Percentiles rank a stretch among this genome's conserved stretches.
Evolutionary conservation across 2,888 invertebrate species (phyloP).

Genomic region (Pterostichus niger): DNA sequence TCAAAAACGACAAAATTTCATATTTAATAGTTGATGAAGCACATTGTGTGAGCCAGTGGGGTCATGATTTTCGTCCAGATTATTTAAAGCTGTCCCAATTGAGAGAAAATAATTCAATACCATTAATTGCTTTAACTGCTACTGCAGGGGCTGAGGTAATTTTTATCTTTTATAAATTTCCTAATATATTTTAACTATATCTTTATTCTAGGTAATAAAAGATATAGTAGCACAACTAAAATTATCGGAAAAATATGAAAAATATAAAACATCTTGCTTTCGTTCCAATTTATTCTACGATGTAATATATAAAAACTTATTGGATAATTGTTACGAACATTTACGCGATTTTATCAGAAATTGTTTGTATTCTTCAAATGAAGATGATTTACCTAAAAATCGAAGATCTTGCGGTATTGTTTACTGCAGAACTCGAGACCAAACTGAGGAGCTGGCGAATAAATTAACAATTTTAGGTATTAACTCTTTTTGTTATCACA

Average conservation of each 20-base stretch:
- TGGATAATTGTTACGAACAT: conserved; percentile 90
- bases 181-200: conserved; percentile 37
- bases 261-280: conserved; percentile 93
- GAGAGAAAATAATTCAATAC: conserved; percentile 83
- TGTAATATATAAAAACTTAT: conserved; percentile 91
- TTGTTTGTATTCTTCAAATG: conserved; percentile 82
- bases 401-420: conserved; percentile 88
- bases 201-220: conserved; percentile 83
- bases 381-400: conserved; percentile 74
- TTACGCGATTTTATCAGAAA: conserved; percentile 86
- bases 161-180: no score
- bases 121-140: conserved; percentile 96
- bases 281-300: conserved; percentile 97
- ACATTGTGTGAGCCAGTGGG: conserved; percentile 99
- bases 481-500: conserved; percentile 92
- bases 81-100: conserved; percentile 92
- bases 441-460: conserved; percentile 90
- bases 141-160: conserved; percentile 88
- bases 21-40: conserved; percentile 98
- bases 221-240: conserved; percentile 90
- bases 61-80: conserved; percentile 98
- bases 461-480: conserved; percentile 87
- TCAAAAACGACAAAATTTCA: conserved; percentile 88
- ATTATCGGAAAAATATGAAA: conserved; percentile 74
- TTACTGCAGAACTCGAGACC: conserved; percentile 96